These are phyloP conservation scores for Tragelaphus imberbis DNA, from an alignment of 2,113 vertebrate species.

Conservation along the genomic window DNA sequence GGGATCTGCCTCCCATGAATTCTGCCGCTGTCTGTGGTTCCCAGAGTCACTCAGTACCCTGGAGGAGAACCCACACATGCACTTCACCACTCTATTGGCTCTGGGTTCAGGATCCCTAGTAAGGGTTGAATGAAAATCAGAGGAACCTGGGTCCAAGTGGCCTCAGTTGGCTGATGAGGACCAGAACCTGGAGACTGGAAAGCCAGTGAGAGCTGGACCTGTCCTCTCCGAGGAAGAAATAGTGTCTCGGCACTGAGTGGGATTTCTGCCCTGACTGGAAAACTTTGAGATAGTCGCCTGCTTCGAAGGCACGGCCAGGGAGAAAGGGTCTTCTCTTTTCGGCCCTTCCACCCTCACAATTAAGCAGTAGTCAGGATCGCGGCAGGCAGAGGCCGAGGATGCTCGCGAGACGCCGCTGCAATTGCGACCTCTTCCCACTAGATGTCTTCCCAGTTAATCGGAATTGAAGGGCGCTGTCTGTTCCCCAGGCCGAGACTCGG, in stretches of 20 bases:
- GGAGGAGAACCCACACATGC: background rate
- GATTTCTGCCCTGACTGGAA: background rate
- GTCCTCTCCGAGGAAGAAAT: background rate
- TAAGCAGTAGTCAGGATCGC: rapidly evolving
- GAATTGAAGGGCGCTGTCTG: slow-evolving; percentile 23
- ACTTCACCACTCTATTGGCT: background rate
- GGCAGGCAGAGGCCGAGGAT: background rate
- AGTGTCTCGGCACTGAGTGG: background rate
- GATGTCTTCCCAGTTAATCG: slow-evolving; percentile 84
- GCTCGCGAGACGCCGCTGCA: slow-evolving; percentile 61
- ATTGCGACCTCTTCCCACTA: slow-evolving; percentile 80
- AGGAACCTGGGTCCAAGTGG: background rate
- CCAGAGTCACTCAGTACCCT: background rate
- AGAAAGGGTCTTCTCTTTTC: background rate
- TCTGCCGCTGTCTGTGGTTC: background rate
- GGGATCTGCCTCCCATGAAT: background rate
- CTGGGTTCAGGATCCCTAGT: background rate
- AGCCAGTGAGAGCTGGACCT: background rate
- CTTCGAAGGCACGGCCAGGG: rapidly evolving
- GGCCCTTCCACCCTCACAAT: background rate
- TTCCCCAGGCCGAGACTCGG: background rate
- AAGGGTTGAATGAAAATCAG: background rate
- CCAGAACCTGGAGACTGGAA: background rate
- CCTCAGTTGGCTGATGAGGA: background rate
- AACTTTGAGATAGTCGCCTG: background rate